Percentiles rank a stretch among this genome's conserved stretches.
phyloP scores from a whole-genome alignment of 1,140 invertebrate genomes.

The Trichonephila inaurata region DNA sequence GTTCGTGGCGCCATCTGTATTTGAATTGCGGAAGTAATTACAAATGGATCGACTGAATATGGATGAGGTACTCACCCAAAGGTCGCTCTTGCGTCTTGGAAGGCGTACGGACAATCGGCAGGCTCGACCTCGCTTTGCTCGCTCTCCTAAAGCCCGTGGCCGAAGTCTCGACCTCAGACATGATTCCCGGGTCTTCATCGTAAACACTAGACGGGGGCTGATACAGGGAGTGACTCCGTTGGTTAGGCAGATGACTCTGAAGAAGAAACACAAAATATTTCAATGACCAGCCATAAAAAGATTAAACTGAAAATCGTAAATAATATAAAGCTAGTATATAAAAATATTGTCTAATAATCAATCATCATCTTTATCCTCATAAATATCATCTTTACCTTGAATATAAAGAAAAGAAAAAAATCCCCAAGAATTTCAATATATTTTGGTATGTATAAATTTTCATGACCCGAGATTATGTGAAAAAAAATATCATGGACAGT shows the following conservation, averaged over 20 bases:
- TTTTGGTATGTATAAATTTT: no score
- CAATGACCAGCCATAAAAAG: background rate
- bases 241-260: constrained; percentile 68
- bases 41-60: background rate
- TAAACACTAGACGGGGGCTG: constrained; percentile 78
- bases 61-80: constrained; percentile 76
- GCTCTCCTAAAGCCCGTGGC: constrained; percentile 92
- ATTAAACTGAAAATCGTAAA: no score
- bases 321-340: no score
- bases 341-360: no score
- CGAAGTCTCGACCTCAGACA: constrained; percentile 97
- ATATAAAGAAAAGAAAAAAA: no score
- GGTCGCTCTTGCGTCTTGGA: constrained; percentile 92
- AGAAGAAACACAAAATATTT: background rate
- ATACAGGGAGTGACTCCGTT: constrained; percentile 67
- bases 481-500: no score
- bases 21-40: background rate
- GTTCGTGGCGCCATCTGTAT: background rate
- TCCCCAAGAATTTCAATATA: no score
- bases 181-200: constrained; percentile 97
- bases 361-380: no score
- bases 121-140: constrained; percentile 92
- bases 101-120: constrained; percentile 95
- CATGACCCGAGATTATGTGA: no score
- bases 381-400: no score